These are phyloP conservation scores for Otocyon megalotis DNA, from an alignment of 2,113 vertebrate genomes.

Conservation along the genomic window DNA sequence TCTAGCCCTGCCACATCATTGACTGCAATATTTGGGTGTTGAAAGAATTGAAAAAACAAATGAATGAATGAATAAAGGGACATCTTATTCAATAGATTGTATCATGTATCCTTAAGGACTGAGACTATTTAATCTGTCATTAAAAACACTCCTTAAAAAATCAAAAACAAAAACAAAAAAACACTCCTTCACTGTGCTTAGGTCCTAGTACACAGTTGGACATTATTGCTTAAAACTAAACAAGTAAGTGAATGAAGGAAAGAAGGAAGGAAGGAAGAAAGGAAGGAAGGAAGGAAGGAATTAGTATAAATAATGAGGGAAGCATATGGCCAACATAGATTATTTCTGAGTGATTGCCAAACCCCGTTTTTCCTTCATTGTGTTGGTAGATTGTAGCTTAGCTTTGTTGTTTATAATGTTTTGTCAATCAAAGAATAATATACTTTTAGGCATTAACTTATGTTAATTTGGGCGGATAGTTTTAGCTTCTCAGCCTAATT, in stretches of 20 bases:
- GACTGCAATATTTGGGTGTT: background rate
- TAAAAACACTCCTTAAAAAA: background rate
- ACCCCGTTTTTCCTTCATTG: background rate
- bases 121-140: background rate
- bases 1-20: background rate
- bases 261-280: background rate
- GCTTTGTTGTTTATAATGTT: background rate
- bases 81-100: background rate
- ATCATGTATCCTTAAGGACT: background rate
- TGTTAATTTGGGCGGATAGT: background rate
- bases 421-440: slow-evolving; percentile 31
- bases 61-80: background rate
- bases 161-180: background rate
- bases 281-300: too few species aligned
- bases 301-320: background rate
- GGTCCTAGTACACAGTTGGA: too few species aligned
- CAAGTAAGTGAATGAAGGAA: background rate
- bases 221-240: background rate
- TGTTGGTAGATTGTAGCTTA: background rate
- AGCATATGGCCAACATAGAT: background rate
- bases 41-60: slow-evolving; percentile 19
- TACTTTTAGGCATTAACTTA: background rate
- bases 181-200: background rate
- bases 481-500: background rate
- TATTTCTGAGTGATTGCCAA: background rate